Percentiles rank a stretch among this genome's conserved stretches.
Conservation (phyloP, 2,797 vertebrate genomes). For the Macroramphosus scolopax region DNA sequence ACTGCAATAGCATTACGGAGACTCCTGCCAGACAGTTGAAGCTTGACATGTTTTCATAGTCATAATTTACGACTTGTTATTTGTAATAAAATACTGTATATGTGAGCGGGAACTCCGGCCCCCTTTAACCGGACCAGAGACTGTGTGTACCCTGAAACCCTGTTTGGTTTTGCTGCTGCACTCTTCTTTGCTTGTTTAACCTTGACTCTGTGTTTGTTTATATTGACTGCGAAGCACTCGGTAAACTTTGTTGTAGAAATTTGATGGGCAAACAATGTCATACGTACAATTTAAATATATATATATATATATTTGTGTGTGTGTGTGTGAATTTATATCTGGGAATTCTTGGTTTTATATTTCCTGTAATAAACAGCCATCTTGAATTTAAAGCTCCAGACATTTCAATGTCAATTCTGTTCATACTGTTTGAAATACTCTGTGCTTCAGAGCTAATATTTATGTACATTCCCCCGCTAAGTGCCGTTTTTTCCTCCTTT, state of each 20-base stretch:
- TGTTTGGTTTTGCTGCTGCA: constrained; percentile 16
- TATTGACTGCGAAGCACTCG: constrained; percentile 20
- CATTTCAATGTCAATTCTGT: too few species aligned
- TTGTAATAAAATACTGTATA: constrained; percentile 2
- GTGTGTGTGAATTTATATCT: too few species aligned
- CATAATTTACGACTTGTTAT: background rate
- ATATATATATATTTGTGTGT: too few species aligned
- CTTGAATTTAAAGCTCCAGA: background rate
- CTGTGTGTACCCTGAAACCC: too few species aligned
- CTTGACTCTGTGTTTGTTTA: constrained; percentile 20
- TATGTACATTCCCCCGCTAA: background rate
- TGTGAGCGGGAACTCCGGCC: background rate
- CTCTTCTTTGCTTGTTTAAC: constrained; percentile 20
- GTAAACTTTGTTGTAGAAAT: constrained; percentile 21
- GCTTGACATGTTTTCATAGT: too few species aligned
- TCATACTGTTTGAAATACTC: background rate
- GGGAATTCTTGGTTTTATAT: background rate
- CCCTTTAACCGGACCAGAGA: constrained; percentile 7
- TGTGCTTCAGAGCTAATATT: background rate
- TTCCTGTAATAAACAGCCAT: background rate
- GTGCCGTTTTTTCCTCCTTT: constrained; percentile 1
- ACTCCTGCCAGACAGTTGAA: too few species aligned
- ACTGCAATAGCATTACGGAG: too few species aligned
- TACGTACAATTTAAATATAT: too few species aligned
- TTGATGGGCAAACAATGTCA: constrained; percentile 7